Evolutionary conservation across 2,888 invertebrate species (phyloP), one percentile per base, ranked within the genome.

Genomic region (Dicranocentrus wangi): DNA sequence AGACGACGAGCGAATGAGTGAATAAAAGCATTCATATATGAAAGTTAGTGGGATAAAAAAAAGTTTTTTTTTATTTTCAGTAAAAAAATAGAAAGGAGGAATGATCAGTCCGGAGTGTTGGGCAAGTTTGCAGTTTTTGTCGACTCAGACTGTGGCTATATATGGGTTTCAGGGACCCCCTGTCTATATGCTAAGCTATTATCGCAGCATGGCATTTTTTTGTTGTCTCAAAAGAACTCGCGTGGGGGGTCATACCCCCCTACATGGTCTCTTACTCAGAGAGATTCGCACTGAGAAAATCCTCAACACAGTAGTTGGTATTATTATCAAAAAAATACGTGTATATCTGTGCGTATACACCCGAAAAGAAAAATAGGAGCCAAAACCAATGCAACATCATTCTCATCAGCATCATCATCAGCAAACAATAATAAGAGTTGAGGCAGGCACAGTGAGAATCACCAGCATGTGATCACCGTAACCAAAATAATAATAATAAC

Each of bases 121-220:
- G 84, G 86, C 86, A 87, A 87, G 87, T 87, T 87, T 87, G 87
- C 86, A 86, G 86, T 87, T 87, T 87, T 87, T 85, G 86, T 87
- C 81, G 85, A 86, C 84, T 83, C 82, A 85, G 85, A 84, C 84
- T 86, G 85, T 87, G 85, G 87, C 87, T 87, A 87, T 87, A 87
- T 87, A 87, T 85, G 86, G 85, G 86, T 86, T 63, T 85, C 81
- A 85, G 83, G 86, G 87, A 86, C 86, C 86, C 86, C 87, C 85
- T 85, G 83, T 86, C 85, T 86, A 85, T 85, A 85, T 84, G 84
- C 86, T 87, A 87, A 86, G 87, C 87, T 85, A 86, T 87, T 87
- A 87, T 87, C 87, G 81, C 87, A 85, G 85, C 86, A 80, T 86
- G 87, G 85, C 85, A 85, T 86, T 87, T 86, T 86, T 87, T 85